phyloP scores from a whole-genome alignment of 2,797 vertebrate species.

The Gobionotothen gibberifrons region DNA sequence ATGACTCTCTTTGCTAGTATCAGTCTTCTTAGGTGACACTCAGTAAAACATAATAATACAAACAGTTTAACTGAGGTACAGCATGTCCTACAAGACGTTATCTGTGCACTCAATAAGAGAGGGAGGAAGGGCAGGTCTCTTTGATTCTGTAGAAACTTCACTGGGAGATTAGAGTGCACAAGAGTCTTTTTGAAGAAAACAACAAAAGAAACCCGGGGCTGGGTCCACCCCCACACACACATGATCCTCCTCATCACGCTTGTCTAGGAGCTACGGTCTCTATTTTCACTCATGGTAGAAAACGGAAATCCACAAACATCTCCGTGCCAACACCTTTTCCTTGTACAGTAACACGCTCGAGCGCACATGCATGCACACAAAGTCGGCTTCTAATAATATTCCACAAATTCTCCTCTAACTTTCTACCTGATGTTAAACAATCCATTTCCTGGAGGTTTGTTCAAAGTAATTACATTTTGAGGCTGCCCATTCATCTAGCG shows the following conservation, averaged over 20 bases:
- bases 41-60: not conserved
- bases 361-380: not conserved
- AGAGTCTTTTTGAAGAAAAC: conserved; percentile 49
- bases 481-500: conserved; percentile 65
- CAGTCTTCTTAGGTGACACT: too few species aligned
- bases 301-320: conserved; percentile 29
- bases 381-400: conserved; percentile 12
- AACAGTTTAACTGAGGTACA: not conserved
- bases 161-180: conserved; percentile 41
- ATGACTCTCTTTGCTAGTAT: not conserved
- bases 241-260: conserved; percentile 32
- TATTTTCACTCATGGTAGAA: conserved; percentile 28
- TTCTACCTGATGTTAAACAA: conserved; percentile 57
- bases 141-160: conserved; percentile 18
- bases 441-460: conserved; percentile 59
- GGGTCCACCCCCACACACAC: conserved; percentile 57
- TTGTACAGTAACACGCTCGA: conserved; percentile 3
- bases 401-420: not conserved
- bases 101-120: conserved; percentile 7
- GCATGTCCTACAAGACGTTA: not conserved
- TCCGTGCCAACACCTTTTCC: conserved; percentile 7
- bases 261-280: conserved; percentile 20
- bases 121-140: conserved; percentile 16
- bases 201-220: conserved; percentile 58
- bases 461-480: conserved; percentile 67